phyloP scores from a whole-genome alignment of 2,888 invertebrate genomes.

The Ichneumon xanthorius region DNA sequence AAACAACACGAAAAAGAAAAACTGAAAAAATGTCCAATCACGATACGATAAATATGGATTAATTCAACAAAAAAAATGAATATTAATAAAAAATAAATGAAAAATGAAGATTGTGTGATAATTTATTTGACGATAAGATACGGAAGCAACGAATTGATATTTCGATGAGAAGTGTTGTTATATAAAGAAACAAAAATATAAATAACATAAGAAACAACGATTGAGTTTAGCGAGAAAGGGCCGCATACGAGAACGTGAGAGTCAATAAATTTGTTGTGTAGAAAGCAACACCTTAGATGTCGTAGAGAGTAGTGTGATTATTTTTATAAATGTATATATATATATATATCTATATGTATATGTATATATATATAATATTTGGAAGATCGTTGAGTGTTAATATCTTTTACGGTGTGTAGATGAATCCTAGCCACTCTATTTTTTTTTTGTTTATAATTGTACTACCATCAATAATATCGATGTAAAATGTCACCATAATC shows the following conservation, averaged over 20 bases:
- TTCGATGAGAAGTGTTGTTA: conserved; percentile 20
- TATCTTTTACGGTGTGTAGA: conserved; percentile 54
- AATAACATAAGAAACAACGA: background rate
- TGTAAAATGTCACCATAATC: background rate
- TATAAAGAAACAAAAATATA: conserved; percentile 24
- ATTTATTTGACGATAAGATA: conserved; percentile 10
- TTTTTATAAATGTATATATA: background rate
- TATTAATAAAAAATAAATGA: conserved; percentile 26
- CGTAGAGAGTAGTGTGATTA: conserved; percentile 58
- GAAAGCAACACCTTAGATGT: conserved; percentile 62
- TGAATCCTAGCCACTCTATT: conserved; percentile 23
- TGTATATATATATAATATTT: conserved; percentile 10
- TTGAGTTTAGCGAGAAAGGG: conserved; percentile 16
- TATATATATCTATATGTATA: too few relatives aligned
- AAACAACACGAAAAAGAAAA: background rate
- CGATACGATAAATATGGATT: conserved; percentile 20
- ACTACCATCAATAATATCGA: background rate
- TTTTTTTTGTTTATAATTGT: conserved; percentile 28
- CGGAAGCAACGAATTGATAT: conserved; percentile 1
- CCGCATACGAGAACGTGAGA: conserved; percentile 50
- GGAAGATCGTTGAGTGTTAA: background rate
- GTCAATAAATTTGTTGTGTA: conserved; percentile 59
- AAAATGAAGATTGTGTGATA: conserved; percentile 17
- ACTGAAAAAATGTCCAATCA: background rate
- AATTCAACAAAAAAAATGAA: conserved; percentile 30